These are phyloP conservation scores for Morone chrysops DNA, from an alignment of 2,113 vertebrate genomes.

Conservation along the genomic window DNA sequence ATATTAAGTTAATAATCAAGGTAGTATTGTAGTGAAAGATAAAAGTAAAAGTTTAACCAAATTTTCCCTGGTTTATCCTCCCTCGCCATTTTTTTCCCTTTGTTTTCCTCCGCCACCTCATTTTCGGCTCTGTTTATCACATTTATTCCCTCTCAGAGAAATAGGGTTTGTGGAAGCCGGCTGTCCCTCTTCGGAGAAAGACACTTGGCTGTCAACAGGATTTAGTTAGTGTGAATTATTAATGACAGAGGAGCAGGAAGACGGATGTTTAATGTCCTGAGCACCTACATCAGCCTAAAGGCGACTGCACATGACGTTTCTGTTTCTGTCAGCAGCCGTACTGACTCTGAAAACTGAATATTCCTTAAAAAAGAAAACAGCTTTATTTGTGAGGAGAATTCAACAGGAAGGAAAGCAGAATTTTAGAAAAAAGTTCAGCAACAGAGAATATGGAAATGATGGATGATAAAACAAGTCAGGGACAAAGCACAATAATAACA, in stretches of 20 bases:
- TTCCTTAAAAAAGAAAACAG: not conserved
- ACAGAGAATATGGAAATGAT: not conserved
- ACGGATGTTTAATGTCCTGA: slow-evolving; percentile 29
- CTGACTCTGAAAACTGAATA: not conserved
- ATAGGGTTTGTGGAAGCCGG: not conserved
- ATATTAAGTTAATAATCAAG: no score
- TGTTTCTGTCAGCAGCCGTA: not conserved
- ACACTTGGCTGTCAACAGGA: slow-evolving; percentile 36
- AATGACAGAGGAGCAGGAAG: slow-evolving; percentile 32
- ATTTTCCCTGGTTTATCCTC: not conserved
- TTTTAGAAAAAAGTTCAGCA: not conserved
- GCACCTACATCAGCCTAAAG: slow-evolving; percentile 20
- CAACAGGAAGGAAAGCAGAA: not conserved
- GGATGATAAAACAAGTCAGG: not conserved
- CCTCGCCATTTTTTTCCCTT: not conserved
- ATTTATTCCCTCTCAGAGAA: slow-evolving; percentile 2
- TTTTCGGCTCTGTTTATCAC: not conserved
- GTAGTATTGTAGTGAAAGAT: no score
- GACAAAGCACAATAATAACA: not conserved
- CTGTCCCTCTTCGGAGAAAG: slow-evolving; percentile 15
- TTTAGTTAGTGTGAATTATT: slow-evolving; percentile 58
- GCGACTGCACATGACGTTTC: slow-evolving; percentile 1
- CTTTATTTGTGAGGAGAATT: not conserved
- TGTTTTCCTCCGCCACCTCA: not conserved
- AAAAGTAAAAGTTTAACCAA: no score